Evolutionary conservation across 2,113 vertebrate species (phyloP).

Genomic region (Seriola dumerili): DNA sequence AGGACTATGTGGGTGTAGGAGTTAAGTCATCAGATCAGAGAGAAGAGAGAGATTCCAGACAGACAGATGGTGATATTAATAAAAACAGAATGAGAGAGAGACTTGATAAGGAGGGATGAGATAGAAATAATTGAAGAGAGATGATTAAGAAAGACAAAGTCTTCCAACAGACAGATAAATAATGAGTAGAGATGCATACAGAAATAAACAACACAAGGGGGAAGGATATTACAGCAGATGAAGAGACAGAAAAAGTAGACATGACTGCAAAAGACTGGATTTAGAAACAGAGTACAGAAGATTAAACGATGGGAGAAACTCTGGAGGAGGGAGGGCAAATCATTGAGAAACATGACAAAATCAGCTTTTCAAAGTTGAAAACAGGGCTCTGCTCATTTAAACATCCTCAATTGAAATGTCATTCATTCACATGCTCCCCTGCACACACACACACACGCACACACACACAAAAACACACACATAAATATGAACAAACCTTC

Average conservation of each 20-base stretch:
- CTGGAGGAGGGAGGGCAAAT: conserved; percentile 29
- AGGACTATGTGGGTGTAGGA: conserved; percentile 50
- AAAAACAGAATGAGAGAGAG: conserved; percentile 48
- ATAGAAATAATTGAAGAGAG: conserved; percentile 38
- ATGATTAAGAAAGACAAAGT: conserved; percentile 31
- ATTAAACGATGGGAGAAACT: conserved; percentile 26
- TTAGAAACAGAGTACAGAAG: conserved; percentile 25
- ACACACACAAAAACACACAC: not conserved
- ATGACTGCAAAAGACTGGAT: conserved; percentile 18
- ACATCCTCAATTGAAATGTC: conserved; percentile 34
- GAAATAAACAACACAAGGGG: conserved; percentile 37
- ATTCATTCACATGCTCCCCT: conserved; percentile 30
- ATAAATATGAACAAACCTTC: conserved; percentile 22
- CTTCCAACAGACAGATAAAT: conserved; percentile 53
- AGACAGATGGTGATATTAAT: conserved; percentile 64
- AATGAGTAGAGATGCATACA: conserved; percentile 28
- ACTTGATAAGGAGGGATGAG: conserved; percentile 44
- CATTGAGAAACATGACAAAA: conserved; percentile 58
- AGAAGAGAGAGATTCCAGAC: conserved; percentile 46
- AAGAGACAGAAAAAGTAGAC: conserved; percentile 15
- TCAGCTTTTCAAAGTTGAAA: conserved; percentile 45
- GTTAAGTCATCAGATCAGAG: conserved; percentile 55
- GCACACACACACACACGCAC: not conserved
- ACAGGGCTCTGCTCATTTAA: conserved; percentile 37
- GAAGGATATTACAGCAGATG: conserved; percentile 17